Evolutionary conservation across 1,140 invertebrate species (phyloP), one percentile per base, ranked within the genome.

Genomic region (Agraylea sexmaculata): DNA sequence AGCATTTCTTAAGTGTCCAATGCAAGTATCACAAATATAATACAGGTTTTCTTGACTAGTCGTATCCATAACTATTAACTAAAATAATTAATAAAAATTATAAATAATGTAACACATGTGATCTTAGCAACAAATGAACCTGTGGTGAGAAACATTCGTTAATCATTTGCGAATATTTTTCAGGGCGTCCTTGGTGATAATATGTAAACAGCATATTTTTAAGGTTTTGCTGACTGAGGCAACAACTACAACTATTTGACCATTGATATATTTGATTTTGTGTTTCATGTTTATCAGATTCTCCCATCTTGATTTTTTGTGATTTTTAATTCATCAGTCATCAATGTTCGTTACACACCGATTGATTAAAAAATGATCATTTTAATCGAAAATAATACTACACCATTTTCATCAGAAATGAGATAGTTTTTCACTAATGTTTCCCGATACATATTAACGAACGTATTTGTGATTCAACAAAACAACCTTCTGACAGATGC

Each of bases 91-190:
- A 37, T 10, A 8, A 13, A 37, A 37, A 23, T 25, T 23, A 18
- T 27, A 12, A 12, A 11, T 23, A 4, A 4, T 37, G n/a, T 25
- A 16, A 8, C n/a, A 23, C 12, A 18, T 22, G 22, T 4, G n/a
- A 23, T 28, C 7, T 7, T 16, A 25, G 12, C 6, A 15, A 25
- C 10, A 5, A 37, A 8, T 23, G 22, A 7, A 38, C 42, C 42
- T 43, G 21, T 13, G 38, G 31, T 22, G 42, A 37, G 18, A 43
- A 43, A 15, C 42, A 31, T 19, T 7, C 23, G 4, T 15, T 12
- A n/a, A 43, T 19, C 42, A 43, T 43, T 4, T 43, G 35, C 11
- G 35, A 43, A 32, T 37, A 43, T 25, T 28, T 32, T 37, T 37
- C 35, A 13, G 27, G 11, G 22, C 33, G 37, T 5, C 35, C 28